Percentiles rank a stretch among this genome's conserved stretches.
Conservation (phyloP, 2,113 vertebrate genomes). For the Gymnarchus niloticus region DNA sequence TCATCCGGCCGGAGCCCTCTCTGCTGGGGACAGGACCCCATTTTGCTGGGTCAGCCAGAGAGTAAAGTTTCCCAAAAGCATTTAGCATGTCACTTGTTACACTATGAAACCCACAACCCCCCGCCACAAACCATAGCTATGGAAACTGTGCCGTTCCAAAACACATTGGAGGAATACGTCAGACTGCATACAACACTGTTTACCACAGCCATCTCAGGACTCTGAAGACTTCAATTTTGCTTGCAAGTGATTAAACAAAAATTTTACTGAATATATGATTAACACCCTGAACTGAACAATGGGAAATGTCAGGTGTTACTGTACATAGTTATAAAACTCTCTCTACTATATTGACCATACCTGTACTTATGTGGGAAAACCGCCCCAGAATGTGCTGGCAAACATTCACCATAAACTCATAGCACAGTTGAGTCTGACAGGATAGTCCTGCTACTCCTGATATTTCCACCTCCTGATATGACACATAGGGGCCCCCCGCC, state of each 20-base stretch:
- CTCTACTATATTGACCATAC: too few species aligned
- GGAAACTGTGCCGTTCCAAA: background rate
- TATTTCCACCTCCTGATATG: too few species aligned
- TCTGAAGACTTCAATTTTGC: background rate
- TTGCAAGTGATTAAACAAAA: background rate
- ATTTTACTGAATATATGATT: background rate
- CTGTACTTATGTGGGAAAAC: too few species aligned
- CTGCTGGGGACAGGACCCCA: background rate
- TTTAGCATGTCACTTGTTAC: background rate
- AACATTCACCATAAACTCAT: too few species aligned
- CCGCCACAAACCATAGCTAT: background rate
- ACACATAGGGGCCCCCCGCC: too few species aligned
- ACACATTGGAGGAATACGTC: background rate
- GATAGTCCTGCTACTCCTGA: too few species aligned
- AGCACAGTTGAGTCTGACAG: too few species aligned
- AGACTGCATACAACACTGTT: slow-evolving; percentile 2
- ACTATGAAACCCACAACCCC: background rate
- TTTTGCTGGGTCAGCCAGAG: background rate
- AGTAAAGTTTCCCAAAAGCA: background rate
- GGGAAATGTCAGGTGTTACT: background rate
- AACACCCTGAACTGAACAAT: background rate
- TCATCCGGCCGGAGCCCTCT: background rate
- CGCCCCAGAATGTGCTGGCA: too few species aligned
- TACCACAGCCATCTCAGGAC: too few species aligned
- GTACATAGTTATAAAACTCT: too few species aligned